Evolutionary conservation across 2,797 vertebrate species (phyloP).

Genomic region (Brachyrhaphis roseni): DNA sequence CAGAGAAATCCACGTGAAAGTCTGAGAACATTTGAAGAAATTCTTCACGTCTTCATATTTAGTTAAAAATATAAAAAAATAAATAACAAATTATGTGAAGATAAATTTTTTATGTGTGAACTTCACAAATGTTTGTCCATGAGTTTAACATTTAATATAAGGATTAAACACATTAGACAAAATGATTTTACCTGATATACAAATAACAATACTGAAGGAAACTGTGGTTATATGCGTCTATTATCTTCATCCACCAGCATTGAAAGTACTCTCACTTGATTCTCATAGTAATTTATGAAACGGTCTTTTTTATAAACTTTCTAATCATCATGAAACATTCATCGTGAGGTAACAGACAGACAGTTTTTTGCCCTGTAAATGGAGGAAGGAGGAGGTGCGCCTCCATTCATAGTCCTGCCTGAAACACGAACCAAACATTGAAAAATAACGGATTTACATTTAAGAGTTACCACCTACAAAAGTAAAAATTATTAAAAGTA

Average conservation of each 20-base stretch:
- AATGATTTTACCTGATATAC: background rate
- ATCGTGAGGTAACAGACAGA: background rate
- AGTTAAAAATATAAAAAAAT: background rate
- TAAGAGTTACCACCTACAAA: background rate
- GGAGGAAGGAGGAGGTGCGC: background rate
- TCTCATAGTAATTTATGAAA: background rate
- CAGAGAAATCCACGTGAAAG: constrained; percentile 43
- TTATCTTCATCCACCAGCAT: background rate
- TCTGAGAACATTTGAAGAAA: constrained; percentile 13
- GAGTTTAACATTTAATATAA: background rate
- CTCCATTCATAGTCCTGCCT: background rate
- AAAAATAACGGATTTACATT: background rate
- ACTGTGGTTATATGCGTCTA: background rate
- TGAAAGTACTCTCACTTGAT: background rate
- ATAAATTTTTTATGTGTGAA: background rate
- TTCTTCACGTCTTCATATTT: background rate
- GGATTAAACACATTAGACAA: background rate
- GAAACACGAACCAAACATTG: background rate
- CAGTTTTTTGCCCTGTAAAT: background rate
- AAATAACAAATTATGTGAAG: background rate
- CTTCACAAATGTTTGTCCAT: background rate
- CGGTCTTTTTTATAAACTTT: background rate
- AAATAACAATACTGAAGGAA: background rate
- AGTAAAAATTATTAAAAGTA: background rate
- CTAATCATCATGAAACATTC: background rate